Percentiles rank a stretch among this genome's conserved stretches.
Evolutionary conservation across 2,797 vertebrate genomes (phyloP).

Genomic region (Zenarchopterus dispar): DNA sequence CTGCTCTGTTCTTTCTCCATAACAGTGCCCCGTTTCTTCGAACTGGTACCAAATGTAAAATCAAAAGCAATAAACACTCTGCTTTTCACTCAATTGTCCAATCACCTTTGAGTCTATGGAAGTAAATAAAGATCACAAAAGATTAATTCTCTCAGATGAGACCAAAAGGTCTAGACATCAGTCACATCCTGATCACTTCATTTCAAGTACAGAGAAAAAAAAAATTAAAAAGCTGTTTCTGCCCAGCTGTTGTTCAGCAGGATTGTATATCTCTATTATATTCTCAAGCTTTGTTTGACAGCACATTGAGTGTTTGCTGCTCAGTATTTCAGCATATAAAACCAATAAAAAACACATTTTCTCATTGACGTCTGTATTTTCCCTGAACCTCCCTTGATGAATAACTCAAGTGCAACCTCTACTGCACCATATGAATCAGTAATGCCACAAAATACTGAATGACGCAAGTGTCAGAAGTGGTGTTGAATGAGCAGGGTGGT

Average conservation of each 20-base stretch:
- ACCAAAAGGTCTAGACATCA: too few relatives aligned
- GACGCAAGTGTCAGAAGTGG: slow-evolving; percentile 74
- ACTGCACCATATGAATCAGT: slow-evolving; percentile 72
- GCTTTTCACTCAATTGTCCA: too few relatives aligned
- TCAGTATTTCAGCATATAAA: slow-evolving; percentile 19
- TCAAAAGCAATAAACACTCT: too few relatives aligned
- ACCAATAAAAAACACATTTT: slow-evolving; percentile 24
- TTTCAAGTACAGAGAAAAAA: background rate
- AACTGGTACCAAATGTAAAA: too few relatives aligned
- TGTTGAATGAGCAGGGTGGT: slow-evolving; percentile 69
- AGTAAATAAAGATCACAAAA: too few relatives aligned
- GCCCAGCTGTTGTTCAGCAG: background rate
- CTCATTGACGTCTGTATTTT: slow-evolving; percentile 55
- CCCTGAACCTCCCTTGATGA: slow-evolving; percentile 49
- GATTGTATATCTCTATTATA: background rate
- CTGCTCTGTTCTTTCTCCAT: too few relatives aligned
- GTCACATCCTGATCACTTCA: background rate
- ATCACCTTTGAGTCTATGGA: too few relatives aligned
- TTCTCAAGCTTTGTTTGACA: slow-evolving; percentile 5
- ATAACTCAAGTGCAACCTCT: slow-evolving; percentile 58
- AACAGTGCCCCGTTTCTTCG: too few relatives aligned
- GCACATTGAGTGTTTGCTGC: background rate
- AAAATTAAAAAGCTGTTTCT: background rate
- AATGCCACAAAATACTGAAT: slow-evolving; percentile 74
- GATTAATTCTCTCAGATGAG: too few relatives aligned